A percentile compares a stretch with the other conserved stretches of the same genome.
phyloP scores from a whole-genome alignment of 2,797 vertebrate genomes.

The Danio aesculapii region DNA sequence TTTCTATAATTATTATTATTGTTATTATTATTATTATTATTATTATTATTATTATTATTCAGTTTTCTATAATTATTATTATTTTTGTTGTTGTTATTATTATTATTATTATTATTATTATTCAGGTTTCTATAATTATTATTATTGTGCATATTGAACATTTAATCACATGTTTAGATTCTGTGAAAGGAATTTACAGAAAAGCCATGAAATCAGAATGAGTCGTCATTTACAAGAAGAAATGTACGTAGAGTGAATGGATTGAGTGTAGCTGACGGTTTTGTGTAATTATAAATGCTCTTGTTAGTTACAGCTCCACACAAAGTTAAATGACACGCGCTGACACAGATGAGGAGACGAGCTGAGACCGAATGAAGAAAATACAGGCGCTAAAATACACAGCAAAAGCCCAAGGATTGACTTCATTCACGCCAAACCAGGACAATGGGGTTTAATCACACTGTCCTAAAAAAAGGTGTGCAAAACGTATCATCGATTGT shows the following conservation, averaged over 20 bases:
- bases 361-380: background rate
- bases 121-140: background rate
- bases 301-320: conserved; percentile 15
- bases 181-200: too few species aligned
- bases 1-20: too few species aligned
- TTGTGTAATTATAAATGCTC: conserved; percentile 11
- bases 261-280: background rate
- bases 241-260: background rate
- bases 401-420: too few species aligned
- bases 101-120: too few species aligned
- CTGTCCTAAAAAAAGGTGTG: background rate
- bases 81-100: too few species aligned
- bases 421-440: background rate
- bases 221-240: background rate
- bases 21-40: too few species aligned
- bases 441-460: background rate
- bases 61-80: too few species aligned
- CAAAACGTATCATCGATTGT: background rate
- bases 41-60: too few species aligned
- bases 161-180: too few species aligned
- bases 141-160: background rate
- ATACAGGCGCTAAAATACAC: conserved; percentile 47
- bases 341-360: conserved; percentile 52
- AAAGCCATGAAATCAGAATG: background rate
- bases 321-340: conserved; percentile 4